phyloP scores from a whole-genome alignment of 1,140 invertebrate species.

The Hylyphantes graminicola region DNA sequence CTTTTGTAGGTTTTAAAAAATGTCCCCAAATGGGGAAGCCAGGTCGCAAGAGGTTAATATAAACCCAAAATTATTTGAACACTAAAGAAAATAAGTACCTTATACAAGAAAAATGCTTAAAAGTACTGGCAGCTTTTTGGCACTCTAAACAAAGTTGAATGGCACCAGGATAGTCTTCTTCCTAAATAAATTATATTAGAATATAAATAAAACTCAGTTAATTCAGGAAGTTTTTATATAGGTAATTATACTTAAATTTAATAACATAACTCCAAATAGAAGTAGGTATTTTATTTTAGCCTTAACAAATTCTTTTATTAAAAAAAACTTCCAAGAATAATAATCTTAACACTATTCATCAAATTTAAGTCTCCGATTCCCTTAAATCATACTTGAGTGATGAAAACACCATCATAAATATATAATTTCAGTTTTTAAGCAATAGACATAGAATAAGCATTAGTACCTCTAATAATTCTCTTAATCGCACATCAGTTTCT shows the following conservation, averaged over 20 bases:
- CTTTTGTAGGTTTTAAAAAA: too few relatives aligned
- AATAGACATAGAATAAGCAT: constrained; percentile 7
- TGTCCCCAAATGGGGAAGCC: too few relatives aligned
- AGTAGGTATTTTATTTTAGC: too few relatives aligned
- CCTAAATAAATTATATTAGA: constrained; percentile 67
- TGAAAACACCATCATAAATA: too few relatives aligned
- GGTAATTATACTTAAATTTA: too few relatives aligned
- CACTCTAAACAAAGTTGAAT: constrained; percentile 89
- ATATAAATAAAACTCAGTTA: neutral
- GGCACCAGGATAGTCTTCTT: constrained; percentile 88
- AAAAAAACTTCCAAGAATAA: neutral
- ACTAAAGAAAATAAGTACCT: constrained; percentile 42
- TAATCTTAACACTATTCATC: neutral
- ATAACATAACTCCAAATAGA: too few relatives aligned
- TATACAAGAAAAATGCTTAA: constrained; percentile 87
- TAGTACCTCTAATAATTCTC: constrained; percentile 76
- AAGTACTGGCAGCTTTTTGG: constrained; percentile 82
- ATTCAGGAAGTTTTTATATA: neutral
- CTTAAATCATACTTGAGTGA: neutral
- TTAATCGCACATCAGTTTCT: constrained; percentile 84
- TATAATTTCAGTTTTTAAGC: neutral
- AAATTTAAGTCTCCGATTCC: neutral
- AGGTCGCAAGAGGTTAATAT: neutral
- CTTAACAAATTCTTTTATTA: too few relatives aligned
- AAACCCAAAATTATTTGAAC: too few relatives aligned